Percentiles rank a stretch among this genome's conserved stretches.
phyloP scores from a whole-genome alignment of 2,797 vertebrate species.

The Avahi laniger region DNA sequence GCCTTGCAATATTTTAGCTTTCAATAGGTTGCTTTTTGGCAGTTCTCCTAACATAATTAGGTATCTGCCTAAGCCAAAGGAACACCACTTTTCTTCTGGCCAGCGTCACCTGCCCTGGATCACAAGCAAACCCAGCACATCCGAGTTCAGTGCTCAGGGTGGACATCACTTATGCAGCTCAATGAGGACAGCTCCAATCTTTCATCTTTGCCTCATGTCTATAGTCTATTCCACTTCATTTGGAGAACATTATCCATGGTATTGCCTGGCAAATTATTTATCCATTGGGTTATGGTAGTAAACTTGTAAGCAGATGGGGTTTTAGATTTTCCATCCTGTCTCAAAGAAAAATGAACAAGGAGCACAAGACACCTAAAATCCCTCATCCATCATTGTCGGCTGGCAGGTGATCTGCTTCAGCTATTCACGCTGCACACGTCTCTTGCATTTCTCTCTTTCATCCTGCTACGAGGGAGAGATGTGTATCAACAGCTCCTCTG shows the following conservation, averaged over 20 bases:
- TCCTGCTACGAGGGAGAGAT: not conserved
- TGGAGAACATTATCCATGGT: constrained; percentile 33
- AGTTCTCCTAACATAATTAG: constrained; percentile 60
- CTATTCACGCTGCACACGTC: not conserved
- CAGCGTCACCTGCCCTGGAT: not conserved
- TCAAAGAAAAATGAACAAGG: constrained; percentile 70
- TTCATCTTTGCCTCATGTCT: constrained; percentile 14
- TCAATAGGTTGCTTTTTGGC: constrained; percentile 48
- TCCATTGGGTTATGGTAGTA: constrained; percentile 34
- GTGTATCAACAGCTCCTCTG: not conserved
- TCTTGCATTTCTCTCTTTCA: not conserved
- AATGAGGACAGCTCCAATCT: not conserved
- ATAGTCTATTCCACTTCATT: constrained; percentile 21
- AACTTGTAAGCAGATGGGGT: constrained; percentile 61
- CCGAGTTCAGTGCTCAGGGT: not conserved
- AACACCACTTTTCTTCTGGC: not conserved
- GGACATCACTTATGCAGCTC: not conserved
- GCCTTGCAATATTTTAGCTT: constrained; percentile 49
- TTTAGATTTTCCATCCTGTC: constrained; percentile 68
- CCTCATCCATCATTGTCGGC: not conserved
- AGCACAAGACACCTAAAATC: not conserved
- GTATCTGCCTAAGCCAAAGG: constrained; percentile 35
- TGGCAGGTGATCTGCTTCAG: not conserved
- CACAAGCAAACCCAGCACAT: not conserved
- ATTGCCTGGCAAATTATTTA: constrained; percentile 60